Percentiles rank a stretch among this genome's conserved stretches.
phyloP scores from a whole-genome alignment of 2,113 vertebrate genomes.

The Engraulis encrasicolus region DNA sequence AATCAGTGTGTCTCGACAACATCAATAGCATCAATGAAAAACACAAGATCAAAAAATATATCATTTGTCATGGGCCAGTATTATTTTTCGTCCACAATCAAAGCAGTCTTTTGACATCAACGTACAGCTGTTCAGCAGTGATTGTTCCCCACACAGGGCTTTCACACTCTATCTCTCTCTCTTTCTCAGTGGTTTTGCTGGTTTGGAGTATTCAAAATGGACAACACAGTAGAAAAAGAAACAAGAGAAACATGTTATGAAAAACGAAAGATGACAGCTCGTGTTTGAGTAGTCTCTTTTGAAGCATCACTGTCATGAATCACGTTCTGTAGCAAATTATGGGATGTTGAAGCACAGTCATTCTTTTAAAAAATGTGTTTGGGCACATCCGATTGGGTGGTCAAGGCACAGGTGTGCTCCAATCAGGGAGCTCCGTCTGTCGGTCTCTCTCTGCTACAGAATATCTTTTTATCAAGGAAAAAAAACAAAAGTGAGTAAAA shows the following conservation, averaged over 20 bases:
- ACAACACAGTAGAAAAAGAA: not conserved
- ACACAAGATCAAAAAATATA: not conserved
- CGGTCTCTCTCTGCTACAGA: slow-evolving; percentile 32
- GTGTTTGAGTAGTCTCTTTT: not conserved
- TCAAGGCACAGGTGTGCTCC: slow-evolving; percentile 76
- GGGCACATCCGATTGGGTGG: slow-evolving; percentile 69
- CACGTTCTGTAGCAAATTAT: slow-evolving; percentile 38
- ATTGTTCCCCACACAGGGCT: slow-evolving; percentile 1
- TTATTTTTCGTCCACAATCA: not conserved
- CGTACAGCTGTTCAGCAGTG: not conserved
- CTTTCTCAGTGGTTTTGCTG: not conserved
- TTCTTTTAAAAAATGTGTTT: slow-evolving; percentile 59
- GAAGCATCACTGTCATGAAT: slow-evolving; percentile 9
- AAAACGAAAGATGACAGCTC: not conserved
- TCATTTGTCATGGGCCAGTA: not conserved
- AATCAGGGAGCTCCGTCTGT: slow-evolving; percentile 53
- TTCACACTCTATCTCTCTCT: not conserved
- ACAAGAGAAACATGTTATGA: not conserved
- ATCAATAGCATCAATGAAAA: slow-evolving; percentile 1
- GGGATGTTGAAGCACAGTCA: slow-evolving; percentile 64
- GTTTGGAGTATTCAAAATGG: not conserved
- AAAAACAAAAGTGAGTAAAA: slow-evolving; percentile 18
- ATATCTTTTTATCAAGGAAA: too few species aligned
- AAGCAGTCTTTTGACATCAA: slow-evolving; percentile 12
- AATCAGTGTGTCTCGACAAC: not conserved